Evolutionary conservation across 2,113 vertebrate species (phyloP).

Genomic region (Arizona elegans): DNA sequence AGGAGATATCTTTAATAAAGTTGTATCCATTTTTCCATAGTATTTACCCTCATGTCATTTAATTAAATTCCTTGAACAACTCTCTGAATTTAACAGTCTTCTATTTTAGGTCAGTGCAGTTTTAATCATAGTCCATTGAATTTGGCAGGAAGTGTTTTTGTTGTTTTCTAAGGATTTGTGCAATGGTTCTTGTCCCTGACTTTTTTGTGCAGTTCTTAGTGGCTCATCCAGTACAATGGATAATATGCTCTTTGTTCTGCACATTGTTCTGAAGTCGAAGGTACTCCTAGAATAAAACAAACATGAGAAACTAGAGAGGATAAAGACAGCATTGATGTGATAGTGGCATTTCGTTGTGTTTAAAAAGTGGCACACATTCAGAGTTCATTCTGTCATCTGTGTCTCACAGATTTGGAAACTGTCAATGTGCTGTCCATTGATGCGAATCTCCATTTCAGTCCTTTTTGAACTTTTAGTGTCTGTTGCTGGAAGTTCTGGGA

Average conservation of each 20-base stretch:
- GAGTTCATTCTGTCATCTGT: slow-evolving; percentile 69
- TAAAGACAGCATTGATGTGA: slow-evolving; percentile 49
- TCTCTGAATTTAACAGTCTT: slow-evolving; percentile 39
- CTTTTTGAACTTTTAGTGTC: slow-evolving; percentile 77
- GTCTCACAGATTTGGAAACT: slow-evolving; percentile 77
- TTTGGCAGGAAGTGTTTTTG: slow-evolving; percentile 40
- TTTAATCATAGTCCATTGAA: slow-evolving; percentile 48
- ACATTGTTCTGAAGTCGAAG: slow-evolving; percentile 34
- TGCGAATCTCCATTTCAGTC: slow-evolving; percentile 85
- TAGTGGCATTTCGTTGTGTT: slow-evolving; percentile 54
- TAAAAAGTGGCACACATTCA: slow-evolving; percentile 39
- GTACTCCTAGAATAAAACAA: slow-evolving; percentile 25
- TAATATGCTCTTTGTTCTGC: slow-evolving; percentile 29
- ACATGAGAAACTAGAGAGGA: slow-evolving; percentile 39
- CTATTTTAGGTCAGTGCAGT: slow-evolving; percentile 7
- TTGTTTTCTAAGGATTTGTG: slow-evolving; percentile 30
- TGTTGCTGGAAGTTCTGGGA: slow-evolving; percentile 68
- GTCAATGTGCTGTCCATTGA: slow-evolving; percentile 82
- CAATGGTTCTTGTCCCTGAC: slow-evolving; percentile 32
- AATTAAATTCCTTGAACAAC: slow-evolving; percentile 23
- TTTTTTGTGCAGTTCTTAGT: slow-evolving; percentile 30
- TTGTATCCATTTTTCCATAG: slow-evolving; percentile 40
- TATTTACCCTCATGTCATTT: slow-evolving; percentile 10
- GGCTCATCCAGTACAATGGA: slow-evolving; percentile 18
- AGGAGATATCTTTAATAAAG: slow-evolving; percentile 14